Evolutionary conservation across 2,113 vertebrate genomes (phyloP), one percentile per base, ranked within the genome.

Genomic region (Mola mola): DNA sequence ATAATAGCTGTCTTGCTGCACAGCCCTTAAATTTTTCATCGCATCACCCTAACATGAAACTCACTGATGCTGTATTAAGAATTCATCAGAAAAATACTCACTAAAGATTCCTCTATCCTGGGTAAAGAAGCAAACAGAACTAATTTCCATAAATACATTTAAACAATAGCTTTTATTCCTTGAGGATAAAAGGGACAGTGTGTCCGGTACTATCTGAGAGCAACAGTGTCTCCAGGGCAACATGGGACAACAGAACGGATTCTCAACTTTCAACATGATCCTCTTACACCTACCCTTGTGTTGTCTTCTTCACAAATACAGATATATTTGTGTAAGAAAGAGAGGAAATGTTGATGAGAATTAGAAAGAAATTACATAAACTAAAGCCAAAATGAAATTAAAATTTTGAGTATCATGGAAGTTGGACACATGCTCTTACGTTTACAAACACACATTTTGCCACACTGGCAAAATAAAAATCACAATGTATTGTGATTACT

Each of bases 141-240:
- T 4, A 0, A 28, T 31, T 52, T 66, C 49, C 25, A 60, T 10
- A 17, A 19, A 8, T 9, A 53, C 36, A 37, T 29, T 56, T 47
- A 46, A 68, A 73, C 29, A 64, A 63, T 33, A 44, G n/a, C n/a
- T 34, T 26, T 8, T 37, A 8, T 59, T 53, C 22, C 21, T 52
- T 16, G 12, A 42, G 43, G 29, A 50, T 34, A 49, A 49, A 56
- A 25, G 26, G 31, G 52, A 48, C 29, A 13, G 19, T 28, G 41
- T 41, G 38, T 51, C 17, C 4, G 8, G 57, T 15, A 20, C 19
- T 15, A 26, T 47, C 21, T 42, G 26, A 31, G 36, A 52, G 64
- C 53, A 33, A 4, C 4, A 37, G 34, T 19, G 34, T 87, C 62
- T 76, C 84, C 53, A 49, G 28, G 82, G 61, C 22, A 81, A 87